These are phyloP conservation scores for Mormyrus iriodes DNA, from an alignment of 2,113 vertebrate genomes.

Conservation along the genomic window DNA sequence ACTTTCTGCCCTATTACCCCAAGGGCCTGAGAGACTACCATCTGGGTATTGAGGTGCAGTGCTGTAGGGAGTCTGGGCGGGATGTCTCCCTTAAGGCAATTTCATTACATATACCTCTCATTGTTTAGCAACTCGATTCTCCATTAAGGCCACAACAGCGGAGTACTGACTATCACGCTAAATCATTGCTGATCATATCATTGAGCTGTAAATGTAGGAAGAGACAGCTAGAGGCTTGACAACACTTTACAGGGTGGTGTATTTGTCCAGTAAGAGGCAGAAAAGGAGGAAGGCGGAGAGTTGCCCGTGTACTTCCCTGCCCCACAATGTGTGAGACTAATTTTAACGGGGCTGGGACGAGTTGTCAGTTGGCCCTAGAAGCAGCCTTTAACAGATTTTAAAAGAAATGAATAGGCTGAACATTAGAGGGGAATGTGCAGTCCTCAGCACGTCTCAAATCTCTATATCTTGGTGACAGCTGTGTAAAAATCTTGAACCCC, in stretches of 20 bases:
- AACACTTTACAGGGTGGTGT: background rate
- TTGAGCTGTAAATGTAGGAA: background rate
- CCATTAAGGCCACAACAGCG: slow-evolving; percentile 49
- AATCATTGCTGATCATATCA: slow-evolving; percentile 18
- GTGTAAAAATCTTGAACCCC: slow-evolving; percentile 33
- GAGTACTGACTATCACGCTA: slow-evolving; percentile 19
- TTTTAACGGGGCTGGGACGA: slow-evolving; percentile 32
- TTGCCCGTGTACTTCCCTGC: slow-evolving; percentile 17
- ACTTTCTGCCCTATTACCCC: slow-evolving; percentile 22
- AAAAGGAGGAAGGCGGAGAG: background rate
- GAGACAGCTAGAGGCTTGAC: background rate
- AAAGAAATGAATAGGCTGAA: background rate
- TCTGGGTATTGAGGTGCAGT: background rate
- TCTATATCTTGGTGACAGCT: background rate
- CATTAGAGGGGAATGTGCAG: background rate
- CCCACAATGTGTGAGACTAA: slow-evolving; percentile 14
- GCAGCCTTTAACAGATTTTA: background rate
- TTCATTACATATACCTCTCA: slow-evolving; percentile 15
- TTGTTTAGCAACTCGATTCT: slow-evolving; percentile 23
- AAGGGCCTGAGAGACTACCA: background rate
- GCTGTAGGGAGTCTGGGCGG: background rate
- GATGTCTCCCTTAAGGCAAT: slow-evolving; percentile 18
- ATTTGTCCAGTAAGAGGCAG: background rate
- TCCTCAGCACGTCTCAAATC: too few relatives aligned
- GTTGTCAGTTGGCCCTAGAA: slow-evolving; percentile 26